A percentile compares a stretch with the other conserved stretches of the same genome.
phyloP scores from a whole-genome alignment of 2,888 invertebrate species.

The Syrista parreyssii region DNA sequence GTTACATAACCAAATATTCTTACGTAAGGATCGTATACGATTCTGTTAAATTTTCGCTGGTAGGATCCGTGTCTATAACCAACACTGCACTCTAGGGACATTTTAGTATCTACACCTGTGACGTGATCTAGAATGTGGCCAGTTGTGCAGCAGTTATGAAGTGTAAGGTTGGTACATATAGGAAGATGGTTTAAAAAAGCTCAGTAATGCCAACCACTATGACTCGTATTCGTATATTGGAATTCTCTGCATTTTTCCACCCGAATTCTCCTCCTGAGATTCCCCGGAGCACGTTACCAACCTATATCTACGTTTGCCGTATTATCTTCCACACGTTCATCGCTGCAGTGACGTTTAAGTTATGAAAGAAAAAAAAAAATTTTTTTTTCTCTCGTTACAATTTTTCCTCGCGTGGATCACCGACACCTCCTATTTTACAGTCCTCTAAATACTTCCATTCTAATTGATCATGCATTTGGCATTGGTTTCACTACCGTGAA shows the following conservation, averaged over 20 bases:
- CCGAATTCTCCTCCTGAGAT: constrained; percentile 13
- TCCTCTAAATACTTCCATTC: not conserved
- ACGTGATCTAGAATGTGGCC: not conserved
- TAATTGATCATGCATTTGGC: not conserved
- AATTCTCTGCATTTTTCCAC: constrained; percentile 41
- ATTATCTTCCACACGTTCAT: not conserved
- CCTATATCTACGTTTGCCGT: not conserved
- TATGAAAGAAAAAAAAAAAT: constrained; percentile 6
- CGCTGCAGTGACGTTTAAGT: not conserved
- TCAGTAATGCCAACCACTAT: not conserved
- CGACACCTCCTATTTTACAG: not conserved
- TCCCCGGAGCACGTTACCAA: not conserved
- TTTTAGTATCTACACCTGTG: not conserved
- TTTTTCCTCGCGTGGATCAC: not conserved
- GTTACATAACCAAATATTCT: not conserved
- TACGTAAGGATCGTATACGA: not conserved
- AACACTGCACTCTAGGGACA: not conserved
- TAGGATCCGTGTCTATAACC: not conserved
- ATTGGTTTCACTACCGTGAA: not conserved
- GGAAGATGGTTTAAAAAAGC: not conserved
- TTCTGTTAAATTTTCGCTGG: not conserved
- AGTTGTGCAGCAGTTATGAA: not conserved
- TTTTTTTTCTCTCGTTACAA: not conserved
- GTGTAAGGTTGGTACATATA: not conserved
- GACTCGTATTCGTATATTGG: constrained; percentile 32